These are phyloP conservation scores for Orussus abietinus DNA, from an alignment of 1,140 invertebrate species.

Conservation along the genomic window DNA sequence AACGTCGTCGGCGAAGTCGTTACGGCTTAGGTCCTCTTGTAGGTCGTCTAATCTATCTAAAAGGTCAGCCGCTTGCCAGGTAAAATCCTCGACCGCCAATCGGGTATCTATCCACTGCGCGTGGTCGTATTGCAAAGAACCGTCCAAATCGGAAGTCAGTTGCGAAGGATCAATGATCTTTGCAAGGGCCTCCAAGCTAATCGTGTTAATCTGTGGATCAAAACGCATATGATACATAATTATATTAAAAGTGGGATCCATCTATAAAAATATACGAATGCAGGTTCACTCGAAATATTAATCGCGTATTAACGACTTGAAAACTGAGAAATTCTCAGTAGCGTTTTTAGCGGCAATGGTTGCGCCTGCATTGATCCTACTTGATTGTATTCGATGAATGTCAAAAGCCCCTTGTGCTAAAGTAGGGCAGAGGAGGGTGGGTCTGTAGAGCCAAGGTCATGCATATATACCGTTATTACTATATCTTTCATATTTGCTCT, in stretches of 20 bases:
- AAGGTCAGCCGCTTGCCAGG: conserved; percentile 90
- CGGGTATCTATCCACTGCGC: conserved; percentile 94
- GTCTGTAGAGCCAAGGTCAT: conserved; percentile 23
- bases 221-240: no score
- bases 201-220: conserved; percentile 94
- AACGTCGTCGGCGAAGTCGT: conserved; percentile 90
- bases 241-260: no score
- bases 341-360: conserved; percentile 18
- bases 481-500: conserved; percentile 19
- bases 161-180: conserved; percentile 91
- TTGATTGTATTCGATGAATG: conserved; percentile 25
- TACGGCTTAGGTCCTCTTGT: conserved; percentile 84
- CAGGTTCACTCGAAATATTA: conserved; percentile 10
- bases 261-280: no score
- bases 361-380: conserved; percentile 24
- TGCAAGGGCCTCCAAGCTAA: conserved; percentile 87
- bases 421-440: conserved; percentile 28
- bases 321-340: conserved; percentile 19
- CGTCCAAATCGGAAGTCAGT: conserved; percentile 90
- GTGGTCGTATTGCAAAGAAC: conserved; percentile 91
- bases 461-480: conserved; percentile 18
- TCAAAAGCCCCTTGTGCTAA: conserved; percentile 15
- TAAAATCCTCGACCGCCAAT: conserved; percentile 90
- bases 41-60: conserved; percentile 87
- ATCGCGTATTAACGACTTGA: neutral